phyloP scores from a whole-genome alignment of 2,113 vertebrate genomes.

The Nyctibius bracteatus region DNA sequence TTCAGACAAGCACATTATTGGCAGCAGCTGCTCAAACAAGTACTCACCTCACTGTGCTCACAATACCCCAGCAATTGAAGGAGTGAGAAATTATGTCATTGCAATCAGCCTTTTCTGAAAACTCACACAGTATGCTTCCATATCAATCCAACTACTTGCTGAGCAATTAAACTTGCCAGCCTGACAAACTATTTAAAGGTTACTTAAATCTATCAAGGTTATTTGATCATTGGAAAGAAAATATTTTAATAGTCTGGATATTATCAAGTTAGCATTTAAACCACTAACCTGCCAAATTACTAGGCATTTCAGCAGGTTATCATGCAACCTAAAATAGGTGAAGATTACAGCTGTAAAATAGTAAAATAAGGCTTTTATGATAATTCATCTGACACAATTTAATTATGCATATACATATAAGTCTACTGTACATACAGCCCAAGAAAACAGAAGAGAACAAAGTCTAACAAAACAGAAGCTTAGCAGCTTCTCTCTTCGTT shows the following conservation, averaged over 20 bases:
- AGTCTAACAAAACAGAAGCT: neutral
- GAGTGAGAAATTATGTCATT: neutral
- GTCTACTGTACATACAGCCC: neutral
- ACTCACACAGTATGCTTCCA: neutral
- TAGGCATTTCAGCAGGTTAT: neutral
- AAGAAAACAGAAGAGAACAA: neutral
- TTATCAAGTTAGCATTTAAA: neutral
- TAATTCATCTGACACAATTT: neutral
- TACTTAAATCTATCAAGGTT: neutral
- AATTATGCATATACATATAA: neutral
- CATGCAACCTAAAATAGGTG: neutral
- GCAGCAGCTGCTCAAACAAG: conserved; percentile 45
- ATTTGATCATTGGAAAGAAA: neutral
- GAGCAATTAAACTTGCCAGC: neutral
- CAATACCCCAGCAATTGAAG: neutral
- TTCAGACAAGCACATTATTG: conserved; percentile 4
- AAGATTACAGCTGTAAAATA: neutral
- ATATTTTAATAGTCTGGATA: neutral
- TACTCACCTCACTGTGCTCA: neutral
- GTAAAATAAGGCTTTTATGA: neutral
- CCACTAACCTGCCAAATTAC: neutral
- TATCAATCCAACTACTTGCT: neutral
- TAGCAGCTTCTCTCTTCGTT: neutral
- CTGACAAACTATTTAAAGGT: neutral
- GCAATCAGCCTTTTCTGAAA: conserved; percentile 2